A percentile compares a stretch with the other conserved stretches of the same genome.
phyloP scores from a whole-genome alignment of 1,140 invertebrate genomes.

The Drosophila kohkoa region DNA sequence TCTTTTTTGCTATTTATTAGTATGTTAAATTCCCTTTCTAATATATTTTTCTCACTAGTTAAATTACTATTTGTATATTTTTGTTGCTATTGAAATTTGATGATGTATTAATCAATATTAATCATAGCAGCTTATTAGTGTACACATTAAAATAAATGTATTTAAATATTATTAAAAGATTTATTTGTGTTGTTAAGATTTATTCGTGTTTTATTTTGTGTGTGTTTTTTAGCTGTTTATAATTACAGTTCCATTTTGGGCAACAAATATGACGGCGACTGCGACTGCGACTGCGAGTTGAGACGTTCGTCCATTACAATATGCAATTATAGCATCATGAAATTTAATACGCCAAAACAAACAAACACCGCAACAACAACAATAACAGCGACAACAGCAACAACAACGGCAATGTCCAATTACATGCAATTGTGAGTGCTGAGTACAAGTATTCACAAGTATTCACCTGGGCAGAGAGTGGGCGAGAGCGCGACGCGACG shows the following conservation, averaged over 20 bases:
- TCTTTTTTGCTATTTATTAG: too few relatives aligned
- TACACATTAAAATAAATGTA: background rate
- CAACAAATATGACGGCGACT: constrained; percentile 26
- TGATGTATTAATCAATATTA: background rate
- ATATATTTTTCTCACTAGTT: too few relatives aligned
- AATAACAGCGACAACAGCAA: constrained; percentile 32
- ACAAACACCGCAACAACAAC: constrained; percentile 48
- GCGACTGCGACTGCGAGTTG: constrained; percentile 19
- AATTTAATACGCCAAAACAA: constrained; percentile 73
- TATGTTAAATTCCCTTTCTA: too few relatives aligned
- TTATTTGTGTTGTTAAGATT: constrained; percentile 25
- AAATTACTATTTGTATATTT: too few relatives aligned
- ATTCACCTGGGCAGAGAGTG: constrained; percentile 53
- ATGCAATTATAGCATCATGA: constrained; percentile 77
- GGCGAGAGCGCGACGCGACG: constrained; percentile 34
- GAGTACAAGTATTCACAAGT: constrained; percentile 41
- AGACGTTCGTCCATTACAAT: constrained; percentile 55
- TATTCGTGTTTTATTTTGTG: constrained; percentile 6
- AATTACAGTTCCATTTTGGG: constrained; percentile 43
- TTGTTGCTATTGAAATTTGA: background rate
- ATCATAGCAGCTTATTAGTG: background rate
- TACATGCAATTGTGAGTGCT: constrained; percentile 60
- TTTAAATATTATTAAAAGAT: constrained; percentile 18
- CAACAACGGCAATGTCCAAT: constrained; percentile 59
- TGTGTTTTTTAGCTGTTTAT: constrained; percentile 14